These are phyloP conservation scores for Sthenelais limicola DNA, from an alignment of 2,888 invertebrate genomes.

Conservation along the genomic window DNA sequence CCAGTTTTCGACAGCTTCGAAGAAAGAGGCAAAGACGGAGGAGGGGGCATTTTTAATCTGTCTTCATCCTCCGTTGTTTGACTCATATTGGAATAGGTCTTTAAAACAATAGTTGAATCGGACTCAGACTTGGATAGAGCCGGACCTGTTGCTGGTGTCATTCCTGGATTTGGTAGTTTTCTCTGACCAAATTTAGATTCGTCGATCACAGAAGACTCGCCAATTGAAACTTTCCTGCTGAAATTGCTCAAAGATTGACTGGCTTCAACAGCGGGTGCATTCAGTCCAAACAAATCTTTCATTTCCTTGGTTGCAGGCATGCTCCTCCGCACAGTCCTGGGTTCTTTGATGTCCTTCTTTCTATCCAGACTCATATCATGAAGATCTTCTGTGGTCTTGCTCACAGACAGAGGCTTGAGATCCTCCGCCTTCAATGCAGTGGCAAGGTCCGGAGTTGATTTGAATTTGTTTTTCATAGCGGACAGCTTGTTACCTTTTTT, in stretches of 20 bases:
- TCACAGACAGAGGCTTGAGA: neutral
- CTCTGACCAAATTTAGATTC: conserved; percentile 12
- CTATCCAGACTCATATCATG: neutral
- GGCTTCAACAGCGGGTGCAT: conserved; percentile 1
- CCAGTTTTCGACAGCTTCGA: neutral
- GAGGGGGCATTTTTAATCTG: conserved; percentile 8
- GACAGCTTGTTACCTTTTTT: conserved; percentile 30
- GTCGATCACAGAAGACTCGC: conserved; percentile 3
- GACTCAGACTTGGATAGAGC: conserved; percentile 10
- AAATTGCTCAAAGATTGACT: neutral
- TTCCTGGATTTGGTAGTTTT: conserved; percentile 1
- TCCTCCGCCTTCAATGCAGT: conserved; percentile 18
- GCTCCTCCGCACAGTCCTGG: conserved; percentile 28
- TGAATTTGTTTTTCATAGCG: conserved; percentile 41
- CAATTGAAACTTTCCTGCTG: conserved; percentile 11
- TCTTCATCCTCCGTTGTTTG: conserved; percentile 4
- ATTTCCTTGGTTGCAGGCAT: conserved; percentile 35
- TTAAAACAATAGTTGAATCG: neutral
- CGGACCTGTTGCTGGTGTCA: conserved; percentile 1
- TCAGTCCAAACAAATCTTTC: conserved; percentile 24
- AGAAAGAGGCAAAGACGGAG: neutral
- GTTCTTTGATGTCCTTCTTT: neutral
- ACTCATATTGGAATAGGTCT: no score
- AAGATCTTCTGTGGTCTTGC: conserved; percentile 35
- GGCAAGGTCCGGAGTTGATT: conserved; percentile 42